A percentile compares a stretch with the other conserved stretches of the same genome.
phyloP scores from a whole-genome alignment of 2,888 invertebrate species.

The Drosophila aldrichi region DNA sequence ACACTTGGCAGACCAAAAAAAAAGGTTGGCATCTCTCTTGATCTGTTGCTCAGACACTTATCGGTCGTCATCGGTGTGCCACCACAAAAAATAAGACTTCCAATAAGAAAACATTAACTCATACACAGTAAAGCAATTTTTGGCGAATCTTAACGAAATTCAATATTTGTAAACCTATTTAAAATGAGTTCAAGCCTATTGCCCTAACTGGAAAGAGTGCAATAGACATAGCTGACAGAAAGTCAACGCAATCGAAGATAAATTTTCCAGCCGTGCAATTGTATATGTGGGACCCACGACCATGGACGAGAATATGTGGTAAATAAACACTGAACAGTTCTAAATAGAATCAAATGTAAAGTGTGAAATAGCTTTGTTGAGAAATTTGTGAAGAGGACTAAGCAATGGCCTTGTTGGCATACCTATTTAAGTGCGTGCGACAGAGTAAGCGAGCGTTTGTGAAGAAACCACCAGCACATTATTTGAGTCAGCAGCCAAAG shows the following conservation, averaged over 20 bases:
- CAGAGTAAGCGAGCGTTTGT: slow-evolving; percentile 25
- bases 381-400: slow-evolving; percentile 30
- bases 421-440: slow-evolving; percentile 27
- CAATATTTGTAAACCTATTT: slow-evolving; percentile 13
- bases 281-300: slow-evolving; percentile 34
- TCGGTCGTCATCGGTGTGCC: slow-evolving; percentile 35
- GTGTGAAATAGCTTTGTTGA: slow-evolving; percentile 35
- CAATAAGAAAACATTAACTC: slow-evolving; percentile 56
- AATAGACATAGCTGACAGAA: slow-evolving; percentile 25
- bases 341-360: slow-evolving; percentile 20
- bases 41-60: slow-evolving; percentile 13
- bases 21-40: slow-evolving; percentile 33
- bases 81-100: slow-evolving; percentile 28
- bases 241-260: slow-evolving; percentile 14
- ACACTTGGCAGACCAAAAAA: background rate
- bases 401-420: slow-evolving; percentile 45
- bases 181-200: slow-evolving; percentile 48
- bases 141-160: slow-evolving; percentile 42
- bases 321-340: slow-evolving; percentile 52
- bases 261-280: slow-evolving; percentile 30
- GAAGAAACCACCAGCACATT: slow-evolving; percentile 17
- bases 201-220: slow-evolving; percentile 17
- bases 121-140: slow-evolving; percentile 46
- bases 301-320: slow-evolving; percentile 85
- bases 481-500: slow-evolving; percentile 36